Conservation (phyloP, 2,888 invertebrate species). For the Parascotia fuliginaria region DNA sequence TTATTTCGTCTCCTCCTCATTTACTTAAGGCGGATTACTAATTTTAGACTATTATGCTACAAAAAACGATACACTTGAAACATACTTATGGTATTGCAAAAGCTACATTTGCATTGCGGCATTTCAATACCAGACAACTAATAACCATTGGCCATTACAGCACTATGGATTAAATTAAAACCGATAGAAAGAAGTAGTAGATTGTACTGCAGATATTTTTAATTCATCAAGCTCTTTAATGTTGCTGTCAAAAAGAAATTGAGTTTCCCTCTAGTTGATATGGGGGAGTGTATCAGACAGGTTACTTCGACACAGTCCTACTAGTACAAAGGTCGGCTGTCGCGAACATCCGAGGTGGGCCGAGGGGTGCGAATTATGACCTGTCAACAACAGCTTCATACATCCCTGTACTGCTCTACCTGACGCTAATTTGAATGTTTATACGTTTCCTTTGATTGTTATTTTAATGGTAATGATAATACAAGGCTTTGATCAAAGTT, state of each 20-base stretch:
- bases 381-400: conserved; percentile 66
- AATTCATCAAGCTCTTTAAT: conserved; percentile 58
- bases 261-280: conserved; percentile 64
- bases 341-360: conserved; percentile 51
- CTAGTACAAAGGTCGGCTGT: conserved; percentile 79
- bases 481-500: conserved; percentile 3
- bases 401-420: conserved; percentile 55
- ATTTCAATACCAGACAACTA: too few relatives aligned
- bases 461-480: background rate
- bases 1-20: too few relatives aligned
- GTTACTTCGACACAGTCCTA: conserved; percentile 61
- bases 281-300: conserved; percentile 63
- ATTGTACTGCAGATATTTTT: conserved; percentile 39
- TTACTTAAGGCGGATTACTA: too few relatives aligned
- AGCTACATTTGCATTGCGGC: too few relatives aligned
- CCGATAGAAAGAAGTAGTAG: too few relatives aligned
- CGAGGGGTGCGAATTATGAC: conserved; percentile 74
- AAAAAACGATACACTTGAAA: too few relatives aligned
- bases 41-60: too few relatives aligned
- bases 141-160: too few relatives aligned
- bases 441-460: conserved; percentile 10
- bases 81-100: too few relatives aligned
- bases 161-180: too few relatives aligned
- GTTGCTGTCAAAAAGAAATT: conserved; percentile 76
- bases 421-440: conserved; percentile 47